These are phyloP conservation scores for Paratilapia polleni DNA, from an alignment of 2,113 vertebrate species.

Conservation along the genomic window DNA sequence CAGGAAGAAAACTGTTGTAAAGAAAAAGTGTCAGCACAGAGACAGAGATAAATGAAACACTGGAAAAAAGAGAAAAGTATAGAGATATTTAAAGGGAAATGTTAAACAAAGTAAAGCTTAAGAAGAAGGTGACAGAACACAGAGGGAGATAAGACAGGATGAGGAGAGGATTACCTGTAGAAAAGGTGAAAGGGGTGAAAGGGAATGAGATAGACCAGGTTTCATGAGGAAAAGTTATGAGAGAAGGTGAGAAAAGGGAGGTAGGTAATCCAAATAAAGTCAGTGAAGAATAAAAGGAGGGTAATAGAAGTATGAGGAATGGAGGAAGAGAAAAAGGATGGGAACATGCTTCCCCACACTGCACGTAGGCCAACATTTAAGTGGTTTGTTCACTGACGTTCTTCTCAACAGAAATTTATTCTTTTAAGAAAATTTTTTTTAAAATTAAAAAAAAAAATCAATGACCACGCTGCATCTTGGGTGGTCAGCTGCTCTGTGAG, in stretches of 20 bases:
- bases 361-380: not conserved
- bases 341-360: not conserved
- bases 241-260: constrained; percentile 6
- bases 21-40: constrained; percentile 11
- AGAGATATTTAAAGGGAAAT: constrained; percentile 19
- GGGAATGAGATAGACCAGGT: constrained; percentile 27
- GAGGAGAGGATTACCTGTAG: not conserved
- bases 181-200: not conserved
- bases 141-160: constrained; percentile 30
- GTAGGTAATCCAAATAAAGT: constrained; percentile 6
- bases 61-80: not conserved
- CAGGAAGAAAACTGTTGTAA: not conserved
- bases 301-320: constrained; percentile 27
- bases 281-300: not conserved
- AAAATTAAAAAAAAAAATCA: not conserved
- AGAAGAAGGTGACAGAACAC: constrained; percentile 34
- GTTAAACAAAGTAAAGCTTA: constrained; percentile 47
- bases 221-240: not conserved
- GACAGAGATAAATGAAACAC: not conserved
- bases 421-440: not conserved
- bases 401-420: not conserved
- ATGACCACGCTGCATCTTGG: not conserved
- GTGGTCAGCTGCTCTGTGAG: not conserved
- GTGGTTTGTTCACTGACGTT: not conserved
- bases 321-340: not conserved